Base-by-base conservation (phyloP, 2,888 invertebrate species). In the Drosophila dives region DNA sequence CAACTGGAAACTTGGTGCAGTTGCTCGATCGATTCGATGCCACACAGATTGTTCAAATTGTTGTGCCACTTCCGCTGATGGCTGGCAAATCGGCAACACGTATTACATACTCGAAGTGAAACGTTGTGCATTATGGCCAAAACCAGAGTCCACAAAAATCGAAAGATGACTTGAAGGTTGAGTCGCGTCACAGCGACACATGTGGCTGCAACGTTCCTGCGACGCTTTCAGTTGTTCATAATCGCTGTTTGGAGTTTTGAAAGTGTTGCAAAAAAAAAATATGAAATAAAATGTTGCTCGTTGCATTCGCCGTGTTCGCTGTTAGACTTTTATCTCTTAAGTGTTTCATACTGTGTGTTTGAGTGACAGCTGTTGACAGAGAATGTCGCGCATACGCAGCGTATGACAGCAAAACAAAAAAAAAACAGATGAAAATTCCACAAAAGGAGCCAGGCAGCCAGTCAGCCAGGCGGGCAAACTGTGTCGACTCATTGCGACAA, bases 381-480 rank as follows among this genome's bases (percentile, higher is more conserved):
- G 80, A 79, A 59, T 48, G 71, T 80, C 67, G 76, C 76, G 81
- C 71, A 77, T 77, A 77, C 77, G 76, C 80, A 66, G 64, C 71
- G 77, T 78, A 75, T 75, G 72, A 75, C 77, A 63, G 40, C 23
- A 10, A 33, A 2, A 42, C 0, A 12, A 45, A 5, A 2, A 12
- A 45, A 42, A 77, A 72, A 68, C 40, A 76, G 59, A 76, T 76
- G 61, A 67, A 69, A 73, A 79, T 80, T 76, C 72, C 81, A 29
- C 29, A 56, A 54, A 55, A 38, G 26, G 29, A 29, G 29, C 29
- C 29, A 29, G 29, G 40, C 55, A 59, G 45, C 23, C 40, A 62
- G 34, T 11, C 62, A 29, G 64, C 17, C 50, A 12, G 20, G n/a
- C 56, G 15, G 33, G 42, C 49, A 40, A 64, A 65, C 65, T 20